These are phyloP conservation scores for Capreolus pygargus DNA, from an alignment of 2,113 vertebrate species.

Conservation along the genomic window DNA sequence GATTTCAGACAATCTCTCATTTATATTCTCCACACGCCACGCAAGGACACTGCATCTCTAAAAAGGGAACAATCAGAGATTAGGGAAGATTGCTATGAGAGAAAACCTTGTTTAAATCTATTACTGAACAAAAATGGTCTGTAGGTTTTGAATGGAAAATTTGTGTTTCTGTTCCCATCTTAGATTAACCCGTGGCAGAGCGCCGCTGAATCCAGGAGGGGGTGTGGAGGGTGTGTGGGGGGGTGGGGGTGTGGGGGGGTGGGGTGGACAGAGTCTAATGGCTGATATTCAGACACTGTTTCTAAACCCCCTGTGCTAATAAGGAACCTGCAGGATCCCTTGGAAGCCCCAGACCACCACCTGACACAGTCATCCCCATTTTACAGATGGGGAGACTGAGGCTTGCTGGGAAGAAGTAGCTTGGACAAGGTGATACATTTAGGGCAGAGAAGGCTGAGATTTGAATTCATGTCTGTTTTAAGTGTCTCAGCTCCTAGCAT, in stretches of 20 bases:
- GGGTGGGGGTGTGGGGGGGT: too few relatives aligned
- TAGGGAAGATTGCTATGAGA: not conserved
- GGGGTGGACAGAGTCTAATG: rapidly evolving
- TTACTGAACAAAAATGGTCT: conserved; percentile 6
- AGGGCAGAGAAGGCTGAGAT: not conserved
- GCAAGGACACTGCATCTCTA: not conserved
- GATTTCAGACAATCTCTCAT: not conserved
- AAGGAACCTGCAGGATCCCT: not conserved
- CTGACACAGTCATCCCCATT: not conserved
- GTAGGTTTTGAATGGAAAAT: not conserved
- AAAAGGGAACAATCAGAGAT: conserved; percentile 13
- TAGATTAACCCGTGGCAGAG: not conserved
- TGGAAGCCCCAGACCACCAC: not conserved
- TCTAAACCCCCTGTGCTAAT: not conserved
- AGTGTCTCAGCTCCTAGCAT: not conserved
- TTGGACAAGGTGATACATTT: not conserved
- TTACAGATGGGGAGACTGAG: not conserved
- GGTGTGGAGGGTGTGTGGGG: not conserved
- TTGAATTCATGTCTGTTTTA: not conserved
- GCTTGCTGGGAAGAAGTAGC: not conserved
- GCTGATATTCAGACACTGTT: not conserved
- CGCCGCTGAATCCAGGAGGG: rapidly evolving
- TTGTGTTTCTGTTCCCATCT: not conserved
- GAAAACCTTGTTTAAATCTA: conserved; percentile 40
- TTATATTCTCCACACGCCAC: not conserved